Evolutionary conservation across 2,113 vertebrate species (phyloP).

Genomic region (Eublepharis macularius): DNA sequence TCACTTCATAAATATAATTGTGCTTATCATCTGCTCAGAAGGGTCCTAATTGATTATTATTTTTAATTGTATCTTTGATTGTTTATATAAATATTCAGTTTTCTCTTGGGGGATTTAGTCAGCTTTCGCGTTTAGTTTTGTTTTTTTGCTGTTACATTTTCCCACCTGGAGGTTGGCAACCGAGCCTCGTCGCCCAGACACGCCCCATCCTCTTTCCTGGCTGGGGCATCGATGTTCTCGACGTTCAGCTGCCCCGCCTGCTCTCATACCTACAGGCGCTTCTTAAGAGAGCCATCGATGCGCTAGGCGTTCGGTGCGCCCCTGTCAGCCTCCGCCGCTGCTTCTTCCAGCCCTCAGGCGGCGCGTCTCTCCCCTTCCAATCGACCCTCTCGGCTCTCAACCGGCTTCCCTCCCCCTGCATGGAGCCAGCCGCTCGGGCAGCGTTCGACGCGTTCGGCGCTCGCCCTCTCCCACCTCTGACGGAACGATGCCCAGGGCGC

Average conservation of each 20-base stretch:
- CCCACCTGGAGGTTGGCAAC: too few species aligned
- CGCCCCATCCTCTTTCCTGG: neutral
- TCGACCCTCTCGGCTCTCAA: slow-evolving; percentile 11
- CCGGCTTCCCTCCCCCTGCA: neutral
- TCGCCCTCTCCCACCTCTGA: slow-evolving; percentile 33
- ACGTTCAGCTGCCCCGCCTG: slow-evolving; percentile 45
- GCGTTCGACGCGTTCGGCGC: slow-evolving; percentile 50
- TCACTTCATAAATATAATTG: too few species aligned
- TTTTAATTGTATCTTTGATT: too few species aligned
- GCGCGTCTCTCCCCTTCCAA: neutral
- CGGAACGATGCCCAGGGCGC: neutral
- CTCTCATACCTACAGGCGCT: neutral
- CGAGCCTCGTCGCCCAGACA: neutral
- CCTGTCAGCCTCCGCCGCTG: neutral
- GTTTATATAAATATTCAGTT: too few species aligned
- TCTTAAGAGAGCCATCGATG: neutral
- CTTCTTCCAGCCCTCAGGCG: neutral
- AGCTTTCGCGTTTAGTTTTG: too few species aligned
- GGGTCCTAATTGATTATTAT: too few species aligned
- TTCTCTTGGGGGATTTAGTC: too few species aligned
- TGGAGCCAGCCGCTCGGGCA: neutral
- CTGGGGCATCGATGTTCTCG: slow-evolving; percentile 49
- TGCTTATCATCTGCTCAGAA: too few species aligned
- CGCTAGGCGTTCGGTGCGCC: neutral
- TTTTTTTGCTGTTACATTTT: too few species aligned